Evolutionary conservation across 2,113 vertebrate genomes (phyloP).

Genomic region (Actenoides lindsayi): DNA sequence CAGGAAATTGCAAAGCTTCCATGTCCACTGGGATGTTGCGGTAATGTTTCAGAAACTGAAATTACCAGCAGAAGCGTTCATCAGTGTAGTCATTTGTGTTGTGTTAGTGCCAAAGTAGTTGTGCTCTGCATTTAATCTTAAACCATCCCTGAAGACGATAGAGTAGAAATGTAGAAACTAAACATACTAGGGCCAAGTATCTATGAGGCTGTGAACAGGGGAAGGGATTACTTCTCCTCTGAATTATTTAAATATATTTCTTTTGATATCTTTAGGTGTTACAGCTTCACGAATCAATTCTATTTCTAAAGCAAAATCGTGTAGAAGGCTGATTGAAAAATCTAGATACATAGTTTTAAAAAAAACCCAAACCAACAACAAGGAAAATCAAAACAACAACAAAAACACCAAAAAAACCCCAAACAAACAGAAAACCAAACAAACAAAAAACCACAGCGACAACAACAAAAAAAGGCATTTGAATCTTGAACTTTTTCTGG

Average conservation of each 20-base stretch:
- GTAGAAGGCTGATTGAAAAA: not conserved
- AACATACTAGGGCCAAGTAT: not conserved
- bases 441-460: not conserved
- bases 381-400: no score
- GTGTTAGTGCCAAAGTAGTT: not conserved
- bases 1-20: not conserved
- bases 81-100: not conserved
- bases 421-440: not conserved
- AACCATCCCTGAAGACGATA: not conserved
- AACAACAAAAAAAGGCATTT: not conserved
- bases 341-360: not conserved
- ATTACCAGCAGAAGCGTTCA: not conserved
- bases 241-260: not conserved
- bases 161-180: not conserved
- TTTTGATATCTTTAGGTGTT: not conserved
- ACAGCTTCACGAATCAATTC: not conserved
- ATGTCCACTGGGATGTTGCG: not conserved
- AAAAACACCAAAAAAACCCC: no score
- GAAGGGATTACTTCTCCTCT: not conserved
- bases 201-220: not conserved
- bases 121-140: not conserved
- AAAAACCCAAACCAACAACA: not conserved
- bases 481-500: not conserved
- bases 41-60: not conserved
- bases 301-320: not conserved